phyloP scores from a whole-genome alignment of 1,140 invertebrate genomes.

The Cyphomyrmex costatus region DNA sequence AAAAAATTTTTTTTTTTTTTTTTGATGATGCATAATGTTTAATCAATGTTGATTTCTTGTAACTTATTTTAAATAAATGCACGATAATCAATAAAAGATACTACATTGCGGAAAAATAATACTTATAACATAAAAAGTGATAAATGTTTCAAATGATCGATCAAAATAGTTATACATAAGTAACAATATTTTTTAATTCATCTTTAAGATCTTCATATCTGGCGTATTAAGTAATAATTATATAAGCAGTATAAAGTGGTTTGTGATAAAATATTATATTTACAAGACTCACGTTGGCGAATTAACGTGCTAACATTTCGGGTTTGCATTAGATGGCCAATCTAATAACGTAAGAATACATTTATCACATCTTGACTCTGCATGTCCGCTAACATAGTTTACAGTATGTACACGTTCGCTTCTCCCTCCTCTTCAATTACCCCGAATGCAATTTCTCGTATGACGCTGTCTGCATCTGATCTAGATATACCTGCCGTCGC shows the following conservation, averaged over 20 bases:
- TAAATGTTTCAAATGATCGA: not conserved
- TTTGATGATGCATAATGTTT: not conserved
- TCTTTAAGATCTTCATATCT: not conserved
- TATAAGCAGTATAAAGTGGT: not conserved
- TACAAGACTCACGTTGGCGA: not conserved
- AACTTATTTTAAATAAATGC: not conserved
- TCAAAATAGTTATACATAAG: not conserved
- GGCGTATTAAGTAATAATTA: not conserved
- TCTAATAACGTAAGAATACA: conserved; percentile 63
- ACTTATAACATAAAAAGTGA: not conserved
- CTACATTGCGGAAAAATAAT: not conserved
- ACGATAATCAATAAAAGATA: not conserved
- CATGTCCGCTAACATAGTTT: conserved; percentile 56
- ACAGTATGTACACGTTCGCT: conserved; percentile 60
- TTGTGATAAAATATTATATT: not conserved
- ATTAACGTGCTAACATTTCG: conserved; percentile 29
- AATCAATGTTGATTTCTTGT: not conserved
- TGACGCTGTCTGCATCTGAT: conserved; percentile 68
- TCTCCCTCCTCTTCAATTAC: conserved; percentile 72
- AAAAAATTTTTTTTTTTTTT: not conserved
- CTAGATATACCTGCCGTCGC: conserved; percentile 67
- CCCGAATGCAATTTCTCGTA: conserved; percentile 67
- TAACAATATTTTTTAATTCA: not conserved
- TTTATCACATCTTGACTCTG: conserved; percentile 62
- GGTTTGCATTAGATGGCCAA: conserved; percentile 39